Evolutionary conservation across 2,888 invertebrate species (phyloP).

Genomic region (Lepidonotus clava): DNA sequence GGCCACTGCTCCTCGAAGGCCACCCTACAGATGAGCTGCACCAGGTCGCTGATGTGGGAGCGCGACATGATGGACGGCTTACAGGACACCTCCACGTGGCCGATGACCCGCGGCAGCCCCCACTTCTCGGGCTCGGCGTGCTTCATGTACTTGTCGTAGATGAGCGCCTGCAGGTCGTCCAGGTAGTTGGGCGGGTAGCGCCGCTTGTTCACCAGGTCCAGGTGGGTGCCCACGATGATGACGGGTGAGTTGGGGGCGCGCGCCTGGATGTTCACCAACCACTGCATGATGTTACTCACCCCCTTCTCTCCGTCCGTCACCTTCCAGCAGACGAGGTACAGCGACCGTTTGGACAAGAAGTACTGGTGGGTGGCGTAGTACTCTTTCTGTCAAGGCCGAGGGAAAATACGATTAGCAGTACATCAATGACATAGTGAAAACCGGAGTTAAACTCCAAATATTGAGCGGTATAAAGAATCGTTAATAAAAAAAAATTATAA

Average conservation of each 20-base stretch:
- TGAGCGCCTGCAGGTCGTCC: slow-evolving; percentile 85
- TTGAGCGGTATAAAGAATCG: too few species aligned
- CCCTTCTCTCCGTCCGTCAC: slow-evolving; percentile 94
- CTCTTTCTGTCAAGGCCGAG: slow-evolving; percentile 85
- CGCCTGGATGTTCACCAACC: slow-evolving; percentile 93
- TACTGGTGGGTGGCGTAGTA: slow-evolving; percentile 99
- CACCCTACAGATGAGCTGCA: slow-evolving; percentile 95
- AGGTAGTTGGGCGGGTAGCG: slow-evolving; percentile 83
- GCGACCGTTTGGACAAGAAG: slow-evolving; percentile 95
- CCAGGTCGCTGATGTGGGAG: slow-evolving; percentile 93
- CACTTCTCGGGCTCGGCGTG: slow-evolving; percentile 97
- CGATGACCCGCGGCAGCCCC: slow-evolving; percentile 94
- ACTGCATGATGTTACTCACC: slow-evolving; percentile 93
- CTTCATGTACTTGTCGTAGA: slow-evolving; percentile 86
- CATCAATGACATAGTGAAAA: too few species aligned
- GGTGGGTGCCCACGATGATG: slow-evolving; percentile 88
- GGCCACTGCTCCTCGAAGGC: slow-evolving; percentile 95
- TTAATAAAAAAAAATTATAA: too few species aligned
- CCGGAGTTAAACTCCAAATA: too few species aligned
- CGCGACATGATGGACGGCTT: slow-evolving; percentile 84
- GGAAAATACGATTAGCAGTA: neutral
- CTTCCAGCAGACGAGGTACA: slow-evolving; percentile 97
- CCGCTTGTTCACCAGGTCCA: slow-evolving; percentile 86
- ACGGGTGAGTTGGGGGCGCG: slow-evolving; percentile 66
- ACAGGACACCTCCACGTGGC: slow-evolving; percentile 91